These are phyloP conservation scores for Hemiscyllium ocellatum DNA, from an alignment of 2,113 vertebrate genomes.

Conservation along the genomic window DNA sequence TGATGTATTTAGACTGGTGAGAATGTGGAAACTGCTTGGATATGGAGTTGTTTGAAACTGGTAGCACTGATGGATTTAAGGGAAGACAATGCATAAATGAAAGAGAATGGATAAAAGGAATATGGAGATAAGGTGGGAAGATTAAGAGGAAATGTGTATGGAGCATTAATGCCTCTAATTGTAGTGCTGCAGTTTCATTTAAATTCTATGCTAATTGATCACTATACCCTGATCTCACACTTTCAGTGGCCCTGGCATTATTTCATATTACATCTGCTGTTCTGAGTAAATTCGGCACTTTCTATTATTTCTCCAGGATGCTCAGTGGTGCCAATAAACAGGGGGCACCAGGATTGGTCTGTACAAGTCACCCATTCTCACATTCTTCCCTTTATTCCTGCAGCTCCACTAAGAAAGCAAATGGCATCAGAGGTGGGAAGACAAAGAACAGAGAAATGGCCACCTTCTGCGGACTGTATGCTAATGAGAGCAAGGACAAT, in stretches of 20 bases:
- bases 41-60: not conserved
- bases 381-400: not conserved
- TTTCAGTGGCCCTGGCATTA: not conserved
- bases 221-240: not conserved
- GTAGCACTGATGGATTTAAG: not conserved
- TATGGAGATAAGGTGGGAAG: not conserved
- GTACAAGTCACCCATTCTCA: not conserved
- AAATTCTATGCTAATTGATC: not conserved
- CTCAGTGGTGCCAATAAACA: not conserved
- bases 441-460: not conserved
- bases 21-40: not conserved
- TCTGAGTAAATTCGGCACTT: not conserved
- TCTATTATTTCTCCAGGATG: not conserved
- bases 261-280: not conserved
- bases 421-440: not conserved
- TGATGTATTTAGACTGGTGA: not conserved
- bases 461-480: not conserved
- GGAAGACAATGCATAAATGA: not conserved
- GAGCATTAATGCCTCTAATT: not conserved
- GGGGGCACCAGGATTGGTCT: not conserved
- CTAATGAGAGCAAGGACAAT: not conserved
- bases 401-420: not conserved
- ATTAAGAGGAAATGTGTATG: not conserved
- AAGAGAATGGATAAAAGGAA: not conserved
- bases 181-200: not conserved